Base-by-base conservation (phyloP, 1,140 invertebrate genomes). In the Ceratoteleas bidentatus region DNA sequence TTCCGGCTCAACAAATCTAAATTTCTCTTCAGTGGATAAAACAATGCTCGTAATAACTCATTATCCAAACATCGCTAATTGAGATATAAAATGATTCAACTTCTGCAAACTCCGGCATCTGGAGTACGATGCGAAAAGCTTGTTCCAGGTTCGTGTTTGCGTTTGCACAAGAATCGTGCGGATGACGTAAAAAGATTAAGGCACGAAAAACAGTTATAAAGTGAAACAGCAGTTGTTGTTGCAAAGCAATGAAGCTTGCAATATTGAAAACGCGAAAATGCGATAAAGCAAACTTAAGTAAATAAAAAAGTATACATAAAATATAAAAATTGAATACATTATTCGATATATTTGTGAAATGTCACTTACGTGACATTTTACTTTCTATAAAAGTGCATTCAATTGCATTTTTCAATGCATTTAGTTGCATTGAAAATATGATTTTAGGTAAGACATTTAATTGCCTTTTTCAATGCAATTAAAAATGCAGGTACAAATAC, bases 181-280 rank as follows among this genome's bases (percentile, higher is more conserved):
- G n/a, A 49, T 61, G 45, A 36, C 58, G 45, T 9, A 49, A 34
- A 49, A 49, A 49, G 45, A 49, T 61, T 61, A 61, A 49, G 58
- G 33, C 58, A 24, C 11, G 11, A 40, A 40, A 9, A 40, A 6
- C 36, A 40, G 36, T 40, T 11, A 40, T 6, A 11, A 40, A 40
- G 36, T 8, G 6, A 40, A 40, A 40, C 36, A 40, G 7, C 7
- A 40, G 36, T 11, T 40, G 36, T 11, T 40, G 7, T 40, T 40
- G 10, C 6, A 40, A 40, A 40, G 7, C 10, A 40, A 40, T 40
- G 36, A 40, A 40, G 36, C 10, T 40, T 11, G 36, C 36, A 9
- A 9, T 40, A 40, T 9, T 11, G 36, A 6, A 40, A 40, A 40
- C 36, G 36, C 6, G 6, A 24, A 24, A 8, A 40, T 6, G 36